These are phyloP conservation scores for Papilio gigon DNA, from an alignment of 2,888 invertebrate species.

Conservation along the genomic window DNA sequence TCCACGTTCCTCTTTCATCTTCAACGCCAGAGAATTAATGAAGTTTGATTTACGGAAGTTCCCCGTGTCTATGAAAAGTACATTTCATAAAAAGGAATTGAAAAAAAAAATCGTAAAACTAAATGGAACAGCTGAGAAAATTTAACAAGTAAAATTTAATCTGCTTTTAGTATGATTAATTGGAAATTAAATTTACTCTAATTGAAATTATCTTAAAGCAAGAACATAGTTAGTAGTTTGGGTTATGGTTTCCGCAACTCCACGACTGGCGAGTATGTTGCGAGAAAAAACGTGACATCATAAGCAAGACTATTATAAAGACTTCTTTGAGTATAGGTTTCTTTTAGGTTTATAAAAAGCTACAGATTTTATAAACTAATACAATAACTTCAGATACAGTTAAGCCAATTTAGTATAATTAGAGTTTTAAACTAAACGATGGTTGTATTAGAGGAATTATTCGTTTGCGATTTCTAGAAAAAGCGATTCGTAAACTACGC, in stretches of 20 bases:
- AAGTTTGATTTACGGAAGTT: slow-evolving; percentile 27
- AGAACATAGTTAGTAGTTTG: too few relatives aligned
- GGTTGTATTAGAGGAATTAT: not conserved
- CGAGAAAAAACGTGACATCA: too few relatives aligned
- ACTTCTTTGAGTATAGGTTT: too few relatives aligned
- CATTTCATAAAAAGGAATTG: slow-evolving; percentile 15
- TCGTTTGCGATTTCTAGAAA: slow-evolving; percentile 3
- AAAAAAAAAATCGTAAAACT: slow-evolving; percentile 7
- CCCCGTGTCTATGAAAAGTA: slow-evolving; percentile 15
- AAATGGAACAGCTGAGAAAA: slow-evolving; percentile 12
- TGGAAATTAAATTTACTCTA: not conserved
- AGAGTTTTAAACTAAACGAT: not conserved
- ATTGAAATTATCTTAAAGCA: not conserved
- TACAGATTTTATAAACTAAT: too few relatives aligned
- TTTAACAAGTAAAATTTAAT: slow-evolving; percentile 13
- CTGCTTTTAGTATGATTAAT: not conserved
- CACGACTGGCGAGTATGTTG: too few relatives aligned
- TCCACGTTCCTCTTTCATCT: slow-evolving; percentile 18
- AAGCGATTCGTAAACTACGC: slow-evolving; percentile 16
- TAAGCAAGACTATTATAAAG: too few relatives aligned
- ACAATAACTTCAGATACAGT: too few relatives aligned
- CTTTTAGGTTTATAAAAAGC: too few relatives aligned
- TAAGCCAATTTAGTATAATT: not conserved
- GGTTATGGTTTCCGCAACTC: too few relatives aligned
- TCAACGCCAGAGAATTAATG: slow-evolving; percentile 19